Evolutionary conservation across 2,888 invertebrate species (phyloP), one percentile per base, ranked within the genome.

Genomic region (Drosophila crucigera): DNA sequence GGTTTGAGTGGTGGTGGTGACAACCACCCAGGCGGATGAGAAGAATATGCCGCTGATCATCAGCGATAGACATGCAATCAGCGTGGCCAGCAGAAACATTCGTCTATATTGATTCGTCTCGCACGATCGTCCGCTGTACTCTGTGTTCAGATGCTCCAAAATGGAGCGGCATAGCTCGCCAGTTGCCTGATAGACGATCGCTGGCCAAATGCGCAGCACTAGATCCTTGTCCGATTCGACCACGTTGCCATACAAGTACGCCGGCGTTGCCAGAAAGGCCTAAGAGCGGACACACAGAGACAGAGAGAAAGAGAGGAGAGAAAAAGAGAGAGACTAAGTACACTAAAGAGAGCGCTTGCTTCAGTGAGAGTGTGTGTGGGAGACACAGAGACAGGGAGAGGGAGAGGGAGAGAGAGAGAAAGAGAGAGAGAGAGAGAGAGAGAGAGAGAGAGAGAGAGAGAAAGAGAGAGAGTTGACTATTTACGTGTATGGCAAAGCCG

Each of bases 401-500:
- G 14, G 35, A 33, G 11, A 33, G 11, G 4, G 4, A 35, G 35
- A 37, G 39, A 11, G 30, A 14, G 39, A 25, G 47, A 37, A 35
- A 63, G 54, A 19, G 25, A 25, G 25, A 25, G 31, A 19, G 47
- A 14, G 9, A 22, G 39, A n/a, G 37, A 19, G 33, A 31, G n/a
- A 52, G 28, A 16, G 47, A 14, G 9, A 22, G 14, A 35, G 35
- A 33, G 11, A 33, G 11, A 14, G 4, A 35, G 35, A 37, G 39
- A 11, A 25, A 14, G 39, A 25, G 41, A 37, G 39, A 63, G 54
- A 19, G 14, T 14, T 37, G 50, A 11, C 28, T 78, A 72, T 82
- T 91, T 93, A 93, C 93, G 91, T 93, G 93, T 83, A 93, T 93
- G 76, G 92, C 93, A 83, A 93, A 93, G 77, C 93, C 93, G 90